These are phyloP conservation scores for Ascaphus truei DNA, from an alignment of 2,113 vertebrate genomes.

Conservation along the genomic window DNA sequence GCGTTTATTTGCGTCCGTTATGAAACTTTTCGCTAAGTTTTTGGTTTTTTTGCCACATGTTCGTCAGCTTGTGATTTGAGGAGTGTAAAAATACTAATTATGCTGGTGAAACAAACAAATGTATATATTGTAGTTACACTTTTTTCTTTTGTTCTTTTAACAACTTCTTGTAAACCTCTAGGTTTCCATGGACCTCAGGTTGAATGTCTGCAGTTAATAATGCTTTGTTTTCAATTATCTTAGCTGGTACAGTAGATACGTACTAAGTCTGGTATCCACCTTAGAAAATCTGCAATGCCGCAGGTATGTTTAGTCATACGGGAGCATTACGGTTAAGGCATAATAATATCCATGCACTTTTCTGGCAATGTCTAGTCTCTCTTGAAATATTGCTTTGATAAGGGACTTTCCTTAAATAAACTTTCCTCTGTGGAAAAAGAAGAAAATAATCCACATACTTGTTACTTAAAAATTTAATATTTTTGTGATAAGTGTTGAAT, in stretches of 20 bases:
- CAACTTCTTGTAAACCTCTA: too few relatives aligned
- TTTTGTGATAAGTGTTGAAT: too few relatives aligned
- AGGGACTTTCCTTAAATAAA: conserved; percentile 5
- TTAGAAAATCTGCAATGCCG: neutral
- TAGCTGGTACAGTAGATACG: neutral
- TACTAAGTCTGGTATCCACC: neutral
- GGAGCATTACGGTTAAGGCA: neutral
- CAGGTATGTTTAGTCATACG: neutral
- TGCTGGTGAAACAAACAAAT: too few relatives aligned
- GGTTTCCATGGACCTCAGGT: too few relatives aligned
- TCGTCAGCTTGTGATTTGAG: too few relatives aligned
- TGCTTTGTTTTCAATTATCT: neutral
- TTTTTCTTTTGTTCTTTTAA: too few relatives aligned
- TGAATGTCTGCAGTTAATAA: neutral
- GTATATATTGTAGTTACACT: too few relatives aligned
- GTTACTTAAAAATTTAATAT: too few relatives aligned
- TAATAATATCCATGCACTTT: conserved; percentile 5
- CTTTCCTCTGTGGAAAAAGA: neutral
- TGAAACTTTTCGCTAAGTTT: too few relatives aligned
- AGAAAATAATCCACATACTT: neutral
- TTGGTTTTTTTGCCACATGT: too few relatives aligned
- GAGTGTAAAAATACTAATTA: too few relatives aligned
- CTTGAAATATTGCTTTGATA: neutral
- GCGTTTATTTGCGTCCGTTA: too few relatives aligned
- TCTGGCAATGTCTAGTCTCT: neutral